phyloP scores from a whole-genome alignment of 1,140 invertebrate genomes.

The Triops longicaudatus region DNA sequence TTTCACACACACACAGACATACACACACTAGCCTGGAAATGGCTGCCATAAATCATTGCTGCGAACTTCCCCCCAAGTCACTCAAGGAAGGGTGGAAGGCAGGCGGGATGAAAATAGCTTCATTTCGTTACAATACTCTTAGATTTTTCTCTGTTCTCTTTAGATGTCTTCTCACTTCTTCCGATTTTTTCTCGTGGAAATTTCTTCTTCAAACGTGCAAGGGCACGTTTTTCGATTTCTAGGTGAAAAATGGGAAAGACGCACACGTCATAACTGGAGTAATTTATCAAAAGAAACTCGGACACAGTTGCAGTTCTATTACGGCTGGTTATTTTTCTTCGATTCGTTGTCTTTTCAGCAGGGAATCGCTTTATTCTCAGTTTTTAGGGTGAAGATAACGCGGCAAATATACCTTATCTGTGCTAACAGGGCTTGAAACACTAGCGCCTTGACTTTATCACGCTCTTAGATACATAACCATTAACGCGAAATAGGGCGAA shows the following conservation, averaged over 20 bases:
- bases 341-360: too few species aligned
- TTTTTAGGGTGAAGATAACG: too few species aligned
- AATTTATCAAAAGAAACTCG: too few species aligned
- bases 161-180: neutral
- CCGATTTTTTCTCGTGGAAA: neutral
- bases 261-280: too few species aligned
- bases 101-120: neutral
- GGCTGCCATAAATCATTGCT: neutral
- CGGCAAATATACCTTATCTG: neutral
- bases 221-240: too few species aligned
- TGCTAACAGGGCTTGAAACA: neutral
- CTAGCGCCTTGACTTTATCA: neutral
- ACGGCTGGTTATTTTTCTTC: too few species aligned
- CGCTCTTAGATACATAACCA: neutral
- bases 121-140: neutral
- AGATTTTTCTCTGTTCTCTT: neutral
- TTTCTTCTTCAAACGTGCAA: neutral
- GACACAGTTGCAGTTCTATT: too few species aligned
- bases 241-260: too few species aligned
- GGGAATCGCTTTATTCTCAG: too few species aligned
- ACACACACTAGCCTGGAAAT: slow-evolving; percentile 7
- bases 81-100: neutral
- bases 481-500: neutral
- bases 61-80: neutral
- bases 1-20: slow-evolving; percentile 11